Evolutionary conservation across 2,113 vertebrate genomes (phyloP), one percentile per base, ranked within the genome.

Genomic region (Calyptommatus sinebrachiatus): DNA sequence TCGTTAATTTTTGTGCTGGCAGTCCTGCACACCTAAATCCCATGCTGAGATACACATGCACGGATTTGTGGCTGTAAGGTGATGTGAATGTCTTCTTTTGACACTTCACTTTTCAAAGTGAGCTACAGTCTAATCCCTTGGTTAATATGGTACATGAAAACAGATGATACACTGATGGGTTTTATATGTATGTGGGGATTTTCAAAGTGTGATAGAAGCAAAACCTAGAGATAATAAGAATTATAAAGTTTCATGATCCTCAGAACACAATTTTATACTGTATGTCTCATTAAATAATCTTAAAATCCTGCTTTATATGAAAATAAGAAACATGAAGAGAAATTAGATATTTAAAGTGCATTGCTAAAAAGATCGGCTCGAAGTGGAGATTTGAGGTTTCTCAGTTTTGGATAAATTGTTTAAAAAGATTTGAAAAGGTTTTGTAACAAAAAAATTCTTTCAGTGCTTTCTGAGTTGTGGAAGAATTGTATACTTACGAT

Each of bases 101-200:
- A 70, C 86, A 76, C 28, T 6, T 60, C 9, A 3, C 82, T 84
- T 79, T 53, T 57, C 81, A 76, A 70, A 81, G 71, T 78, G 80
- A 83, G 80, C 89, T 83, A 87, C 86, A n/a, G 4, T 71, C 84
- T 86, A 84, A 92, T 89, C 88, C 90, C 80, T 88, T 71, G 31
- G 78, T 73, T 85, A 61, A 74, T 72, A 12, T 8, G 53, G 77
- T 45, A 16, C 24, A 7, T 60, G 77, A 29, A 31, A 83, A 67
- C 74, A 22, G 60, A 1, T 69, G 29, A 73, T 77, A 5, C 78
- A 18, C 48, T 46, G 72, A 14, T 46, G 63, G 72, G 18, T 45
- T 65, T 71, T 6, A 45, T 16, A 0, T 60, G n/a, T 29, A 45
- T 45, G 0, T 20, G 22, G 26, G 8, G 41, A 61, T 10, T 21